phyloP scores from a whole-genome alignment of 2,888 invertebrate genomes.

The Tigriopus californicus region DNA sequence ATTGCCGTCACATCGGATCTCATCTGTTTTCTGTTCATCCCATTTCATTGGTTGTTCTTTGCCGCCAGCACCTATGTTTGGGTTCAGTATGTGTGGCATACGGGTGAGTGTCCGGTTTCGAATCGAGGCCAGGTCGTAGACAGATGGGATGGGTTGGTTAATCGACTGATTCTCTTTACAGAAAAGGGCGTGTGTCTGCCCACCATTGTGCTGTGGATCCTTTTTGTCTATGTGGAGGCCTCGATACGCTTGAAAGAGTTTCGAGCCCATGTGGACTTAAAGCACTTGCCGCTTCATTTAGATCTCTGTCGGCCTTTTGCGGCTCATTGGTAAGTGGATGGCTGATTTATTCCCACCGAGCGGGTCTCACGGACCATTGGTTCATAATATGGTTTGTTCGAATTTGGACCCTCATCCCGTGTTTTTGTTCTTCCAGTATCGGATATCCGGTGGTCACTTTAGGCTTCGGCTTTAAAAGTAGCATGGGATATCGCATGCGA shows the following conservation, averaged over 20 bases:
- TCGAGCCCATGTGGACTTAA: conserved; percentile 37
- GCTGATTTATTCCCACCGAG: no score
- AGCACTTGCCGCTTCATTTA: conserved; percentile 62
- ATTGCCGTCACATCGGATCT: conserved; percentile 93
- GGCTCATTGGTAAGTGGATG: conserved; percentile 73
- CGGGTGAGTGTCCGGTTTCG: conserved; percentile 41
- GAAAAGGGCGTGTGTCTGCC: conserved; percentile 86
- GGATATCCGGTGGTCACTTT: conserved; percentile 87
- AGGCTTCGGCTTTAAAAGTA: conserved; percentile 87
- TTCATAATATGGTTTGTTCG: no score
- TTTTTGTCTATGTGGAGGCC: conserved; percentile 85
- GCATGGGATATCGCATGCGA: conserved; percentile 71
- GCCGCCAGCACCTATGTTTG: conserved; percentile 96
- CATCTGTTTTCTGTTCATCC: conserved; percentile 97
- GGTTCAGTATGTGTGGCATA: conserved; percentile 96
- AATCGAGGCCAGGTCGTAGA: not conserved
- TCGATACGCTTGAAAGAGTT: conserved; percentile 54
- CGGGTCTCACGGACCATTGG: no score
- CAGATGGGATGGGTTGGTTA: not conserved
- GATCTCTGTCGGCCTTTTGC: conserved; percentile 89
- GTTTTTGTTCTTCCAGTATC: conserved; percentile 41
- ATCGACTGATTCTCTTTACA: conserved; percentile 29
- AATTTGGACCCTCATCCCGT: not conserved
- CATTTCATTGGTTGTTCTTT: conserved; percentile 91
- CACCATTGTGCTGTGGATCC: conserved; percentile 77